Conservation (phyloP, 2,888 invertebrate genomes). For the Temnothorax ravouxi region DNA sequence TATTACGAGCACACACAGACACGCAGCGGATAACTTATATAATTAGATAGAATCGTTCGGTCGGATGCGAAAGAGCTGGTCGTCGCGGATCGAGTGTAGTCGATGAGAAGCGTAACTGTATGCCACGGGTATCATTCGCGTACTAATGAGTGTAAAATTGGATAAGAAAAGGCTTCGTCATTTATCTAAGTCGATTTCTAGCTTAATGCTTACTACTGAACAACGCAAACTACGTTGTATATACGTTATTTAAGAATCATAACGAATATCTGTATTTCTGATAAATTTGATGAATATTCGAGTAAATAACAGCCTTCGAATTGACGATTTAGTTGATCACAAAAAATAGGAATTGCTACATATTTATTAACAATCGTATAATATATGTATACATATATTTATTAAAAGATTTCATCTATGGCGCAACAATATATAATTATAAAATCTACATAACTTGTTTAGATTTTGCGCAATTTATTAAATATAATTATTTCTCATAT, state of each 20-base stretch:
- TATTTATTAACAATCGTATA: neutral
- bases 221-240: neutral
- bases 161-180: constrained; percentile 55
- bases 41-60: constrained; percentile 72
- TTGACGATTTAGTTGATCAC: neutral
- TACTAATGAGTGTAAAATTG: constrained; percentile 57
- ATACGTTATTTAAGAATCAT: neutral
- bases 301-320: neutral
- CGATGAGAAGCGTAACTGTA: constrained; percentile 65
- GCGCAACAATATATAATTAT: no score
- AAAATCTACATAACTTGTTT: neutral
- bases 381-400: neutral
- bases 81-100: constrained; percentile 54
- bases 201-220: constrained; percentile 53
- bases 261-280: neutral
- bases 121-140: constrained; percentile 60
- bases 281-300: neutral
- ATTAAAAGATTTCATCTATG: neutral
- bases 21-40: constrained; percentile 64
- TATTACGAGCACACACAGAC: constrained; percentile 50
- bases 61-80: constrained; percentile 58
- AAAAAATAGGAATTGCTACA: neutral
- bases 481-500: neutral
- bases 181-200: constrained; percentile 43
- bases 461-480: neutral